Conservation (phyloP, 1,140 invertebrate species). For the Andrena cerasifolii region DNA sequence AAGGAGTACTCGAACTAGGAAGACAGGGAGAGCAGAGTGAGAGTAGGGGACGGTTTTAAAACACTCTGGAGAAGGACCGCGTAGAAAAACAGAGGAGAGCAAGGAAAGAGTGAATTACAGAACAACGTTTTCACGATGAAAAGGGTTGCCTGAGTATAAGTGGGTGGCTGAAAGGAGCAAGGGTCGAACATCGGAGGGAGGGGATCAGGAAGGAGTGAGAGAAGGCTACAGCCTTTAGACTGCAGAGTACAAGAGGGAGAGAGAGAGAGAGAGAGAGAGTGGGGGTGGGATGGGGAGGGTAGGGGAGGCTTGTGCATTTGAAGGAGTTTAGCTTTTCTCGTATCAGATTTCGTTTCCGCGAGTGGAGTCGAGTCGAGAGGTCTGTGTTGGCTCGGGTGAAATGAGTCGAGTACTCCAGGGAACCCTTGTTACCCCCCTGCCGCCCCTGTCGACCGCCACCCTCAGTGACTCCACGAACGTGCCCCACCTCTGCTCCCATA, state of each 20-base stretch:
- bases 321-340: conserved; percentile 77
- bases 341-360: conserved; percentile 76
- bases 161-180: conserved; percentile 66
- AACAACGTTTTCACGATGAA: conserved; percentile 72
- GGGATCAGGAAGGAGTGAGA: conserved; percentile 24
- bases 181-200: conserved; percentile 46
- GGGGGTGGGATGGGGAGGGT: conserved; percentile 19
- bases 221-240: conserved; percentile 35
- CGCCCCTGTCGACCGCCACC: conserved; percentile 43
- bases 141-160: conserved; percentile 72
- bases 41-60: conserved; percentile 21
- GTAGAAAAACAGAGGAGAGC: conserved; percentile 27
- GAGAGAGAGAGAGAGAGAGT: not conserved
- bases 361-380: conserved; percentile 75
- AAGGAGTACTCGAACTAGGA: not conserved
- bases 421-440: conserved; percentile 49
- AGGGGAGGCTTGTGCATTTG: conserved; percentile 71
- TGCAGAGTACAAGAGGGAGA: conserved; percentile 15
- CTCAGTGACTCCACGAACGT: conserved; percentile 17
- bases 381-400: conserved; percentile 73
- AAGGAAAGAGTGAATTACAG: conserved; percentile 64
- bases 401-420: conserved; percentile 74
- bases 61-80: not conserved
- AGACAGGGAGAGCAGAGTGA: not conserved
- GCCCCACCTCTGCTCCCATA: not conserved